Evolutionary conservation across 2,113 vertebrate genomes (phyloP), one percentile per base, ranked within the genome.

Genomic region (Syrmaticus mikado): DNA sequence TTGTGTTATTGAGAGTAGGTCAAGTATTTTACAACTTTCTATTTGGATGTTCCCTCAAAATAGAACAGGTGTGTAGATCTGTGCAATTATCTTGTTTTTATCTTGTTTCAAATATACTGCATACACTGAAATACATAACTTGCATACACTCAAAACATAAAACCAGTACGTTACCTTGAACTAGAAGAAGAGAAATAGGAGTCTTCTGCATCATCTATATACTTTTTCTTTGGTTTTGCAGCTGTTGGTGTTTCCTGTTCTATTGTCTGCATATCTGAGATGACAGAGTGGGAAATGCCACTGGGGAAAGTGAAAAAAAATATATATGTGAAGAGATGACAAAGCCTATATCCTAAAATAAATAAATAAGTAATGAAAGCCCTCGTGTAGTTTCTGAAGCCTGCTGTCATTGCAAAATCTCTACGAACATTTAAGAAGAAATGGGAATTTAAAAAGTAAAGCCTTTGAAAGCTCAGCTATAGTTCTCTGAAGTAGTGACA

Each of bases 211-310:
- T 99, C 98, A 3, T 98, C 98, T 0, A 76, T 82, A 46, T 98
- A 98, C 32, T 97, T 98, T 34, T 97, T 98, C 53, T 96, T 97
- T 0, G 96, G 93, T 85, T 98, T 98, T 5, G 93, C 68, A 71
- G 87, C 27, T 22, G 82, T 60, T 2, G 99, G 99, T 0, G 90
- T 97, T 84, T 99, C 99, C 96, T 99, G 99, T 93, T 99, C 98
- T 77, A 99, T 99, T 18, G 98, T 99, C 84, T 99, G 98, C 99
- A 99, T 98, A 87, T 99, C 99, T 16, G 98, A 98, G 6, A 96
- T 86, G 28, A 99, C 98, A 0, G 99, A 99, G 92, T 99, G 99
- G 55, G 99, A 99, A 96, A 99, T 97, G n/a, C 98, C 98, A 73
- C 99, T 99, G 73, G 50, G 53, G 27, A 88, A 25, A 92, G 60